Evolutionary conservation across 1,140 invertebrate species (phyloP).

Genomic region (Campoletis sonorensis): DNA sequence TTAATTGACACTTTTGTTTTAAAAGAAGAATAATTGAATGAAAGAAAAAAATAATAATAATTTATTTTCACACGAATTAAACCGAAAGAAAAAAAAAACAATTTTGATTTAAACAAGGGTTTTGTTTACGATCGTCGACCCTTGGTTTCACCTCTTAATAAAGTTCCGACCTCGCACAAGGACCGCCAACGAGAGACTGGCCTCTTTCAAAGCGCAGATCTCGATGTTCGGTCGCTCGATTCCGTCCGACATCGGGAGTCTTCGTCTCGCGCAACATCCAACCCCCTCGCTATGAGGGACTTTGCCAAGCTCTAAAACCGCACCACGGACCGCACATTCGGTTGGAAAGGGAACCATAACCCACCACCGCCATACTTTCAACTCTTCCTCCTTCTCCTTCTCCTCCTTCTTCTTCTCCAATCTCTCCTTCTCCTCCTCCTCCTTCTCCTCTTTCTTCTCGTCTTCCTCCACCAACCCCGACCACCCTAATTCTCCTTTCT

Average conservation of each 20-base stretch:
- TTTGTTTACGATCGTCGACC: background rate
- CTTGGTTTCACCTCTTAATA: background rate
- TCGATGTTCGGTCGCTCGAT: constrained; percentile 43
- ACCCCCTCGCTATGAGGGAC: constrained; percentile 1
- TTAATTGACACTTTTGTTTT: too few relatives aligned
- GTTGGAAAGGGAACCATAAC: constrained; percentile 32
- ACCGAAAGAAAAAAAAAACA: background rate
- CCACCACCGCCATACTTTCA: constrained; percentile 19
- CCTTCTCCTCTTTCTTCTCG: too few relatives aligned
- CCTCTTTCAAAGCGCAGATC: constrained; percentile 38
- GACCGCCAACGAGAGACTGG: constrained; percentile 52
- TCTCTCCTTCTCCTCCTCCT: background rate
- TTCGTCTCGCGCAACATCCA: constrained; percentile 40
- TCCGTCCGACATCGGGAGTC: constrained; percentile 43
- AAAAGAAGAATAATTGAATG: too few relatives aligned
- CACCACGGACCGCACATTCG: constrained; percentile 33
- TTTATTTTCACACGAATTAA: background rate
- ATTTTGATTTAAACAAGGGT: too few relatives aligned
- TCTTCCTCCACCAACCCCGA: background rate
- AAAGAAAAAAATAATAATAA: constrained; percentile 19
- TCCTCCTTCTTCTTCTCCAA: background rate
- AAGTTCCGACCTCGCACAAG: constrained; percentile 51
- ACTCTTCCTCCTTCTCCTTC: background rate
- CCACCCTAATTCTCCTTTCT: constrained; percentile 14
- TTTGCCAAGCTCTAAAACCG: constrained; percentile 28